These are phyloP conservation scores for Paramisgurnus dabryanus DNA, from an alignment of 2,113 vertebrate species.

Conservation along the genomic window DNA sequence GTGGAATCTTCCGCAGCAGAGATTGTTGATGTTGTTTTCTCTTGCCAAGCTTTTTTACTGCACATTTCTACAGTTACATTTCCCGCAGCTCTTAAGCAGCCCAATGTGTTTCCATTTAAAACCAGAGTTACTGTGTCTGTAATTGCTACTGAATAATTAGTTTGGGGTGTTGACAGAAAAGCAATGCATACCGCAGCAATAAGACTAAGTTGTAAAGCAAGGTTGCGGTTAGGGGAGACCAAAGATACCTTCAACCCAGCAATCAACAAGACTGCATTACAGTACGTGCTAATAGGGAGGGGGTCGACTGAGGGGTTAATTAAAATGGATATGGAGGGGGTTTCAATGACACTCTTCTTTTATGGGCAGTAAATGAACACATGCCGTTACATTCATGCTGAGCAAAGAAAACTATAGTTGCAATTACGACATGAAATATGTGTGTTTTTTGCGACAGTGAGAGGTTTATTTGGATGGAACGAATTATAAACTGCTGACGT, in stretches of 20 bases:
- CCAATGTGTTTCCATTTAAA: conserved; percentile 52
- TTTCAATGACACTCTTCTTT: conserved; percentile 24
- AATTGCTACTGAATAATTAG: conserved; percentile 57
- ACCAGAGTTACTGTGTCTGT: conserved; percentile 41
- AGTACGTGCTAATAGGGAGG: neutral
- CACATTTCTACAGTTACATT: conserved; percentile 28
- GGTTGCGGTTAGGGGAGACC: conserved; percentile 19
- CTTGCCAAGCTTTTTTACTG: neutral
- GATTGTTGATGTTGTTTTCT: conserved; percentile 6
- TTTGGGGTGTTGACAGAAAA: conserved; percentile 53
- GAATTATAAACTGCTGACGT: conserved; percentile 13
- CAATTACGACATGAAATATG: conserved; percentile 26
- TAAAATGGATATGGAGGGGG: conserved; percentile 26
- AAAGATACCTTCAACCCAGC: conserved; percentile 38
- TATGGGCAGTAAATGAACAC: conserved; percentile 31
- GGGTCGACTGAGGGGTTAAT: conserved; percentile 36
- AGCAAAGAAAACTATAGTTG: conserved; percentile 27
- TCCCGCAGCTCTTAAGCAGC: conserved; percentile 6
- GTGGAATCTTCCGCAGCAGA: neutral
- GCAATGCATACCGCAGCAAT: conserved; percentile 45
- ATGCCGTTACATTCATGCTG: conserved; percentile 17
- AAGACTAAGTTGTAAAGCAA: conserved; percentile 39
- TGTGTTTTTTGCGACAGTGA: neutral
- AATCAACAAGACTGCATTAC: neutral
- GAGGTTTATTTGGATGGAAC: conserved; percentile 5